Evolutionary conservation across 2,113 vertebrate species (phyloP).

Genomic region (Ondatra zibethicus): DNA sequence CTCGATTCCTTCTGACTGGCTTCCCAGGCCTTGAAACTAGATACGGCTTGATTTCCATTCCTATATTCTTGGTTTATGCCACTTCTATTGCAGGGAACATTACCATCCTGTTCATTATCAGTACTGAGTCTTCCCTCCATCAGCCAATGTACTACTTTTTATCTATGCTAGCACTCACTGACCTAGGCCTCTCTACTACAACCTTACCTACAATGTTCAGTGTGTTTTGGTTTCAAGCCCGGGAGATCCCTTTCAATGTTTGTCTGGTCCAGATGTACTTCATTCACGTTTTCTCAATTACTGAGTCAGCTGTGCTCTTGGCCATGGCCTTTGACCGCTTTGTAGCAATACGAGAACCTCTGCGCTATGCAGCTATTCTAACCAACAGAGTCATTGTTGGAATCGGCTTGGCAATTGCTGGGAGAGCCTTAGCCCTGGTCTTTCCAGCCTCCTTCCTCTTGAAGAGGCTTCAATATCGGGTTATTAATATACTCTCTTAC

Average conservation of each 20-base stretch:
- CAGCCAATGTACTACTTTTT: conserved; percentile 83
- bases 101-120: conserved; percentile 75
- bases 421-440: conserved; percentile 74
- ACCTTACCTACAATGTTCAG: conserved; percentile 75
- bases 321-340: conserved; percentile 76
- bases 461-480: conserved; percentile 71
- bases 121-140: conserved; percentile 69
- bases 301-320: conserved; percentile 74
- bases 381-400: conserved; percentile 57
- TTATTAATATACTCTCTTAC: conserved; percentile 68
- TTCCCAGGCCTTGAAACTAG: conserved; percentile 65
- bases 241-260: conserved; percentile 63
- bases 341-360: conserved; percentile 73
- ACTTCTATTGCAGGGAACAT: conserved; percentile 75
- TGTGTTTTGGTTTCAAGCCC: conserved; percentile 74
- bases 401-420: conserved; percentile 54
- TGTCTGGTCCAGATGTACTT: conserved; percentile 84
- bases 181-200: conserved; percentile 75
- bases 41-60: conserved; percentile 73
- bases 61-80: conserved; percentile 74
- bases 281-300: conserved; percentile 79
- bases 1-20: conserved; percentile 71
- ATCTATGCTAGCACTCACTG: conserved; percentile 73
- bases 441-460: conserved; percentile 78
- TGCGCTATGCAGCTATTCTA: conserved; percentile 71